Percentiles rank a stretch among this genome's conserved stretches.
Conservation (phyloP, 1,140 invertebrate genomes). For the Holotrichia oblita region DNA sequence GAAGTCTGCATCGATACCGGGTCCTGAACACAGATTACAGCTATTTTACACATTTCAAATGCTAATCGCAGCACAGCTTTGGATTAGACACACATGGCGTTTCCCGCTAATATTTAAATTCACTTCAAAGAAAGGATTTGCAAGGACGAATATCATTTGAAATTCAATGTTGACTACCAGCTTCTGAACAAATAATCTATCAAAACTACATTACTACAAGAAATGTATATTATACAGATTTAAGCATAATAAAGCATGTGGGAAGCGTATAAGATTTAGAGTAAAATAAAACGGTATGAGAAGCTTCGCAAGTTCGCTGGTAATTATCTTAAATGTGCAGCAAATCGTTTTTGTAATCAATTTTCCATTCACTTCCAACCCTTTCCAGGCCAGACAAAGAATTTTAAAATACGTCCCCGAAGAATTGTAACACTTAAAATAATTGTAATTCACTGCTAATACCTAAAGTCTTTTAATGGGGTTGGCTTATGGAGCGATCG, state of each 20-base stretch:
- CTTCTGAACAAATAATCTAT: not conserved
- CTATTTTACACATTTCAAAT: conserved; percentile 51
- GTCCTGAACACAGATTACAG: conserved; percentile 47
- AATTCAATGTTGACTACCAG: not conserved
- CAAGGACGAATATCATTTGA: not conserved
- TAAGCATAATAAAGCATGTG: not conserved
- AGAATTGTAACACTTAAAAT: conserved; percentile 52
- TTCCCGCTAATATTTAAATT: conserved; percentile 40
- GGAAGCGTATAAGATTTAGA: not conserved
- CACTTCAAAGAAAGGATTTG: not conserved
- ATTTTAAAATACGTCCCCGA: conserved; percentile 48
- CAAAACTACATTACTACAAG: too few relatives aligned
- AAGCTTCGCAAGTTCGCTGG: conserved; percentile 2
- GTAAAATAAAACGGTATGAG: not conserved
- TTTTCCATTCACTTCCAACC: conserved; percentile 51
- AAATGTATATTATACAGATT: too few relatives aligned
- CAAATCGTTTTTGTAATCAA: conserved; percentile 49
- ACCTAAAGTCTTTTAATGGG: conserved; percentile 47
- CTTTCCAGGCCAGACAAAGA: conserved; percentile 50
- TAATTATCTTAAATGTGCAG: conserved; percentile 45
- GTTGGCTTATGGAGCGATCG: not conserved
- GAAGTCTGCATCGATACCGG: conserved; percentile 41
- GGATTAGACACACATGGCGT: conserved; percentile 35
- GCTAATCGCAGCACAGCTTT: conserved; percentile 45
- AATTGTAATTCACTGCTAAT: conserved; percentile 53